Conservation (phyloP, 2,113 vertebrate genomes). For the Lichenostomus cassidix region DNA sequence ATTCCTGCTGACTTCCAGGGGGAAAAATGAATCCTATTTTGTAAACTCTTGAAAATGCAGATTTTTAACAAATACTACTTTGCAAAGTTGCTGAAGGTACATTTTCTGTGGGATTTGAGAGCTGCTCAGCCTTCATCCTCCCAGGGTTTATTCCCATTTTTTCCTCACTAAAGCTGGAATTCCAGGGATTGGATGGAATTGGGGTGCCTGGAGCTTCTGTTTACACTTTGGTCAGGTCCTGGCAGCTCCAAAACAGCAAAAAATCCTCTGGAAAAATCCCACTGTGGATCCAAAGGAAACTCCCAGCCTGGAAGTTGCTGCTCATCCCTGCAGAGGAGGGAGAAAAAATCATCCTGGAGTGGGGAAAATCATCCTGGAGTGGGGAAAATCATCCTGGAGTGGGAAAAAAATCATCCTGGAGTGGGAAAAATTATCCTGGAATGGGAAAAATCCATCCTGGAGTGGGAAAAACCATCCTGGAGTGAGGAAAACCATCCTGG, state of each 20-base stretch:
- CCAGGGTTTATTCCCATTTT: background rate
- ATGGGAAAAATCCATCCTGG: no score
- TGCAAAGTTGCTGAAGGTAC: background rate
- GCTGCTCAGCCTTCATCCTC: background rate
- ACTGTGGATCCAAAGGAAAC: background rate
- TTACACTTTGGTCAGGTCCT: background rate
- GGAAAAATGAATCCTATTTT: background rate
- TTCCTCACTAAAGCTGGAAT: no score
- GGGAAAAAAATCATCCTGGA: background rate
- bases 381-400: background rate
- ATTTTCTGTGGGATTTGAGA: background rate
- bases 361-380: background rate
- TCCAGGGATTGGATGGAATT: no score
- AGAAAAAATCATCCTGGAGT: no score
- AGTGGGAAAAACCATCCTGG: no score
- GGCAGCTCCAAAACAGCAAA: background rate
- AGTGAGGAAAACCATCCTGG: no score
- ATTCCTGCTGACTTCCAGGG: background rate
- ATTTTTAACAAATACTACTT: background rate
- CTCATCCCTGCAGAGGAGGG: background rate
- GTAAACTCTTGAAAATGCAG: background rate
- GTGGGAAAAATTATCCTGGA: background rate
- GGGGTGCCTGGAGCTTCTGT: background rate
- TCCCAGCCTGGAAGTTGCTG: background rate
- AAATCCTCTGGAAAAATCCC: background rate